These are phyloP conservation scores for Zosterops pallidus DNA, from an alignment of 2,113 vertebrate genomes.

Conservation along the genomic window DNA sequence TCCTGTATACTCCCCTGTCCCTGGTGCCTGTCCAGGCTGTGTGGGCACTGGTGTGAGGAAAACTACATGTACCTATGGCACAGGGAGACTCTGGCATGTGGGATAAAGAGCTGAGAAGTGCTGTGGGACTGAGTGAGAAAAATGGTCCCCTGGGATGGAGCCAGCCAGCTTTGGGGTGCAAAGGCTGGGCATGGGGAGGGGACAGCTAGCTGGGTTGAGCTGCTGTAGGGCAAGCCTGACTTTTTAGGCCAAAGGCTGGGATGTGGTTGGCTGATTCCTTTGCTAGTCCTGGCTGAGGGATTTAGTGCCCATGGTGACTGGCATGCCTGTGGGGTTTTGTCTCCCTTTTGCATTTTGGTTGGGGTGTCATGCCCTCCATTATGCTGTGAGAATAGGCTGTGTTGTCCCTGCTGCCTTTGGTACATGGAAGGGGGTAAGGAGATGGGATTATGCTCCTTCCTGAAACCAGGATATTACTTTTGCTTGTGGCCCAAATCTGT, in stretches of 20 bases:
- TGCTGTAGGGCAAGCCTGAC: neutral
- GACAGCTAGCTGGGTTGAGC: neutral
- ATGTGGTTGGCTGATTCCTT: neutral
- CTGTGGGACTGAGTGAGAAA: neutral
- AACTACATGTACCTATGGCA: rapidly evolving
- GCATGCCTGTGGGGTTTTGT: neutral
- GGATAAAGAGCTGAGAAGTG: neutral
- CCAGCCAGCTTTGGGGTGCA: neutral
- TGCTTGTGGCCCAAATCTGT: neutral
- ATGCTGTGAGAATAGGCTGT: rapidly evolving
- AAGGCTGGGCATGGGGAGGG: neutral
- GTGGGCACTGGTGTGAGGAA: neutral
- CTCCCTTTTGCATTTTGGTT: neutral
- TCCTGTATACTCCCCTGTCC: neutral
- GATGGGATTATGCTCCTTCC: neutral
- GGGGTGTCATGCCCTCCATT: neutral
- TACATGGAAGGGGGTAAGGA: neutral
- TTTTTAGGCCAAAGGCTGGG: neutral
- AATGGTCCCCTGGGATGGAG: neutral
- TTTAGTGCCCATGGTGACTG: neutral
- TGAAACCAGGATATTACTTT: neutral
- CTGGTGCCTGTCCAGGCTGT: neutral
- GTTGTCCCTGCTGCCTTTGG: neutral
- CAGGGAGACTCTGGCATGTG: neutral
- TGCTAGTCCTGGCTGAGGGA: neutral